Conservation (phyloP, 2,113 vertebrate species). For the Madoqua kirkii region DNA sequence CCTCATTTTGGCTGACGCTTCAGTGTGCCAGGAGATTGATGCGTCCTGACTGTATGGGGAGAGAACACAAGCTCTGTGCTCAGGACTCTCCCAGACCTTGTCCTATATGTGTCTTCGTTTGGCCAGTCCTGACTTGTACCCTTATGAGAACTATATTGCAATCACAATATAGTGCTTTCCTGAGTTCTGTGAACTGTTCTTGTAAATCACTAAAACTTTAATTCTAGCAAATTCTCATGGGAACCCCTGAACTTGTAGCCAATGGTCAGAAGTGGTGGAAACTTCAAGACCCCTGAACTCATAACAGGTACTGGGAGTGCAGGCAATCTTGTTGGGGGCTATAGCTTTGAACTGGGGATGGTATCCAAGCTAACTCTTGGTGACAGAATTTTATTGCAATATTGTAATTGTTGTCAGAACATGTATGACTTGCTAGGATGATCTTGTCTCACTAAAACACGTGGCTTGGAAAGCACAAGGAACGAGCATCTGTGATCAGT, state of each 20-base stretch:
- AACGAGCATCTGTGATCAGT: background rate
- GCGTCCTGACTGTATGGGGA: background rate
- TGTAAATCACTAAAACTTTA: background rate
- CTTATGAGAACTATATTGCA: background rate
- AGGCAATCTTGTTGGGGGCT: background rate
- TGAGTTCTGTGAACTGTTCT: background rate
- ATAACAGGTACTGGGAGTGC: background rate
- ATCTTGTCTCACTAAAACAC: background rate
- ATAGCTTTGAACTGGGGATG: background rate
- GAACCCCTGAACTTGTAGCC: background rate
- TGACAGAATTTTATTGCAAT: background rate
- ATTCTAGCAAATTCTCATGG: background rate
- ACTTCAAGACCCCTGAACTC: background rate
- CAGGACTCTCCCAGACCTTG: background rate
- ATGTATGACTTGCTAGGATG: background rate
- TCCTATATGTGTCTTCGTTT: background rate
- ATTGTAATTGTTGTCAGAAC: background rate
- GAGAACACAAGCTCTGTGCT: background rate
- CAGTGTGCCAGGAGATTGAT: too few relatives aligned
- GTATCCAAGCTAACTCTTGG: background rate
- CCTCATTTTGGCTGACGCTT: background rate
- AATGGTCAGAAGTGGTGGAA: background rate
- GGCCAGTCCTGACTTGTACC: background rate
- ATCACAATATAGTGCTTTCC: background rate
- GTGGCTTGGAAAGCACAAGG: background rate